Evolutionary conservation across 92 coral and sea anemone genomes (phyloP).

Genomic region (Anthopleura xanthogrammica): DNA sequence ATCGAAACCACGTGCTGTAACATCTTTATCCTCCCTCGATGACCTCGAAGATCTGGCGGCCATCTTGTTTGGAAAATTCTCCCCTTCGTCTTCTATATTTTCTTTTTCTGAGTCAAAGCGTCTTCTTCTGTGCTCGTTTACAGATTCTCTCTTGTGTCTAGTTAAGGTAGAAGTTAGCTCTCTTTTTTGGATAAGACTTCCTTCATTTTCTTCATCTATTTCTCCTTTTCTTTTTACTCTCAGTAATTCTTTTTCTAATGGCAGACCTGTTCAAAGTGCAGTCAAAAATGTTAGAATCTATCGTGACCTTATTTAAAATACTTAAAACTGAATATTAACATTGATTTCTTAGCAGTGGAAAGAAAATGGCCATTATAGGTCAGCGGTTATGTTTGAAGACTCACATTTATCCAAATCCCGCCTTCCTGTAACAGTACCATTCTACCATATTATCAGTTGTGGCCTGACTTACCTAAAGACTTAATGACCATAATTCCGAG

Average conservation of each 20-base stretch:
- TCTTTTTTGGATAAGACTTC: slow-evolving; percentile 12
- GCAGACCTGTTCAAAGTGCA: slow-evolving; percentile 39
- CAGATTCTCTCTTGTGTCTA: slow-evolving; percentile 11
- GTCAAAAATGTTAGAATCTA: no score
- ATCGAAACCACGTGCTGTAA: slow-evolving; percentile 69
- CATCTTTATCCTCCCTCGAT: slow-evolving; percentile 73
- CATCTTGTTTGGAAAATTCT: slow-evolving; percentile 57
- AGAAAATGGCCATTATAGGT: background rate
- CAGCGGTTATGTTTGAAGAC: background rate
- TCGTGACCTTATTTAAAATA: no score
- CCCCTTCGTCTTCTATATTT: slow-evolving; percentile 10
- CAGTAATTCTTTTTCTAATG: slow-evolving; percentile 55
- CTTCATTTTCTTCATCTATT: slow-evolving; percentile 28
- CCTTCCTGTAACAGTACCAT: no score
- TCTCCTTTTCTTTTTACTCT: slow-evolving; percentile 68
- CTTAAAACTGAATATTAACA: no score
- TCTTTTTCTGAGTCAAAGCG: slow-evolving; percentile 44
- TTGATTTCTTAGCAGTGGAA: background rate
- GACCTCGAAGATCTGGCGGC: slow-evolving; percentile 84
- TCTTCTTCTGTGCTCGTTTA: slow-evolving; percentile 14
- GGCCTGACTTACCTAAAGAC: slow-evolving; percentile 13
- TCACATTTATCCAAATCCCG: background rate
- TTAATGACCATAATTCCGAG: slow-evolving; percentile 10
- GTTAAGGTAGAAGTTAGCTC: background rate
- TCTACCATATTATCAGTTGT: background rate